These are phyloP conservation scores for Scomber scombrus DNA, from an alignment of 2,113 vertebrate genomes.

Conservation along the genomic window DNA sequence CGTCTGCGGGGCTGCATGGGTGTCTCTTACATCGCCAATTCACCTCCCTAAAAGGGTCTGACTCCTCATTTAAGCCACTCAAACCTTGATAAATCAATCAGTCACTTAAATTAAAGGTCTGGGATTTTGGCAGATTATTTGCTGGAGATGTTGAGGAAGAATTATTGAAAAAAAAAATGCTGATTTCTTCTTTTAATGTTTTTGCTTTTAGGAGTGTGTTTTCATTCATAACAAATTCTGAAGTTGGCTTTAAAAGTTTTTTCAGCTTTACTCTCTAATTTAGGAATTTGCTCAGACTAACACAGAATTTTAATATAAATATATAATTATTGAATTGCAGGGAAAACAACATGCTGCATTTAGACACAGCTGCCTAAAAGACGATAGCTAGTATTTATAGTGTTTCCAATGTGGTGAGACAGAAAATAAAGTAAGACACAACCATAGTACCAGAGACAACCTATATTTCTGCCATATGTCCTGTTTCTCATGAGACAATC, in stretches of 20 bases:
- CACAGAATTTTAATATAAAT: conserved; percentile 36
- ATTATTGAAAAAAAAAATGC: conserved; percentile 4
- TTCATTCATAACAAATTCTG: conserved; percentile 2
- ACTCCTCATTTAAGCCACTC: conserved; percentile 63
- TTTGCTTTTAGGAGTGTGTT: background rate
- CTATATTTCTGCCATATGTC: conserved; percentile 32
- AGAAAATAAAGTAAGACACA: conserved; percentile 48
- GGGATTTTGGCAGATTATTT: conserved; percentile 14
- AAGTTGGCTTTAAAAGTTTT: conserved; percentile 13
- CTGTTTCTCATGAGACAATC: conserved; percentile 64
- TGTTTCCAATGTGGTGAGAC: conserved; percentile 56
- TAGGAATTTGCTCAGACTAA: conserved; percentile 31
- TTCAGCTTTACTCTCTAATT: conserved; percentile 8
- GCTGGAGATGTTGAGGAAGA: background rate
- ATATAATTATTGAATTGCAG: conserved; percentile 27
- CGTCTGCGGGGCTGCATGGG: conserved; percentile 57
- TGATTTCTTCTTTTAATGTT: background rate
- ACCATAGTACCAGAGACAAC: conserved; percentile 32
- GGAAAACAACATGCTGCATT: conserved; percentile 45
- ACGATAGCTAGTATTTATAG: conserved; percentile 42
- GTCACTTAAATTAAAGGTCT: conserved; percentile 35
- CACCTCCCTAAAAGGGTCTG: conserved; percentile 69
- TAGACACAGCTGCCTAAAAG: conserved; percentile 39
- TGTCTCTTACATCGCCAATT: conserved; percentile 67
- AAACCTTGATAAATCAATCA: conserved; percentile 50